Conservation (phyloP, 2,888 invertebrate genomes). For the Phorcus lineatus region DNA sequence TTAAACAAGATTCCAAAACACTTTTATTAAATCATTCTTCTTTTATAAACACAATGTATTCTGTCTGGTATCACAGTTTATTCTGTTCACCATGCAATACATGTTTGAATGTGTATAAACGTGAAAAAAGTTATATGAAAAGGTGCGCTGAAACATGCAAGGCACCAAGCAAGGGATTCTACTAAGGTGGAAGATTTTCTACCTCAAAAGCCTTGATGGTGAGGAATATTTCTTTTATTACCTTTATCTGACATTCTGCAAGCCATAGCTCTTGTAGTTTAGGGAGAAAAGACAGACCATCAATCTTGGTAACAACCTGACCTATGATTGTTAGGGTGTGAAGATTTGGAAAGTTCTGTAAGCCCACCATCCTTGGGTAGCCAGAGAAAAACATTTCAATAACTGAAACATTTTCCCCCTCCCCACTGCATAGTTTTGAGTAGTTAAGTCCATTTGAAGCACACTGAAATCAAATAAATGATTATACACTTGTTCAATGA, state of each 20-base stretch:
- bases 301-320: slow-evolving; percentile 58
- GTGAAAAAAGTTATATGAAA: too few relatives aligned
- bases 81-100: too few relatives aligned
- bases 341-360: slow-evolving; percentile 72
- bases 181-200: too few relatives aligned
- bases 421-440: slow-evolving; percentile 53
- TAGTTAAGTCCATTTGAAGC: slow-evolving; percentile 69
- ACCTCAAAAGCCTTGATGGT: too few relatives aligned
- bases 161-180: too few relatives aligned
- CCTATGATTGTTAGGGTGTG: slow-evolving; percentile 65
- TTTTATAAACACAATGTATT: too few relatives aligned
- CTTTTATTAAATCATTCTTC: too few relatives aligned
- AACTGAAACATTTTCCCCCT: slow-evolving; percentile 56
- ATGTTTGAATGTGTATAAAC: too few relatives aligned
- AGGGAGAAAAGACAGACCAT: slow-evolving; percentile 51
- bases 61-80: too few relatives aligned
- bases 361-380: slow-evolving; percentile 68
- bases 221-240: too few relatives aligned
- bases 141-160: too few relatives aligned
- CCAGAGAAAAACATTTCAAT: slow-evolving; percentile 75
- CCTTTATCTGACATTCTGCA: slow-evolving; percentile 65
- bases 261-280: slow-evolving; percentile 65
- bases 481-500: neutral
- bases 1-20: too few relatives aligned
- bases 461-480: slow-evolving; percentile 56